Percentiles rank a stretch among this genome's conserved stretches.
phyloP scores from a whole-genome alignment of 2,888 invertebrate species.

The Drosophila algonquin region DNA sequence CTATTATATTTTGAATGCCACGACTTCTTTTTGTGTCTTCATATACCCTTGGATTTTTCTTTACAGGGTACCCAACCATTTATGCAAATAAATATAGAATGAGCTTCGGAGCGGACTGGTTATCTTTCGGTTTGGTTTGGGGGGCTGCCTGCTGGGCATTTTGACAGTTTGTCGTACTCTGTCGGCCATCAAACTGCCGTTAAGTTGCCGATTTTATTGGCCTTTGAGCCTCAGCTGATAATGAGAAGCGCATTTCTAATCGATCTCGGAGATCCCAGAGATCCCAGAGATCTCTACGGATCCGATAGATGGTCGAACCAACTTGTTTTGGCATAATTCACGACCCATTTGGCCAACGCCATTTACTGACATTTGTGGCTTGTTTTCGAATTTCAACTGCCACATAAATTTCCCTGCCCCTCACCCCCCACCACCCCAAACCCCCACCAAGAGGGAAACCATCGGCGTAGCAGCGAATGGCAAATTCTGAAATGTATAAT shows the following conservation, averaged over 20 bases:
- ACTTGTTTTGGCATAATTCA: slow-evolving; percentile 62
- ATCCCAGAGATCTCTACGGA: not conserved
- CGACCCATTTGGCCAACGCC: slow-evolving; percentile 69
- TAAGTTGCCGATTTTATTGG: slow-evolving; percentile 68
- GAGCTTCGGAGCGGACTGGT: slow-evolving; percentile 12
- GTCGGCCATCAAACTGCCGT: slow-evolving; percentile 68
- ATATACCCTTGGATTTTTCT: not conserved
- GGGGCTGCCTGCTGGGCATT: slow-evolving; percentile 45
- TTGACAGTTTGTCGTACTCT: slow-evolving; percentile 70
- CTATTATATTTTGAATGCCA: too few species aligned
- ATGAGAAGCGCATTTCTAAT: slow-evolving; percentile 35
- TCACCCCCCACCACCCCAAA: not conserved
- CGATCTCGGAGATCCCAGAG: slow-evolving; percentile 12
- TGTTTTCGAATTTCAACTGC: slow-evolving; percentile 72
- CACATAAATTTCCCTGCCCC: slow-evolving; percentile 66
- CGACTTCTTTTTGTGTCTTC: too few species aligned
- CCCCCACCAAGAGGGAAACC: slow-evolving; percentile 15
- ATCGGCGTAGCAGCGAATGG: slow-evolving; percentile 20
- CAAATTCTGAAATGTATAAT: slow-evolving; percentile 51
- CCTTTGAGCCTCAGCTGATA: slow-evolving; percentile 17
- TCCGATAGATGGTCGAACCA: slow-evolving; percentile 16
- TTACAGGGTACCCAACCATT: slow-evolving; percentile 40
- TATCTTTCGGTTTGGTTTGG: not conserved
- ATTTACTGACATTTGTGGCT: slow-evolving; percentile 74
- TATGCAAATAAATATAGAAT: slow-evolving; percentile 70